These are phyloP conservation scores for Budorcas taxicolor DNA, from an alignment of 2,113 vertebrate species.

Conservation along the genomic window DNA sequence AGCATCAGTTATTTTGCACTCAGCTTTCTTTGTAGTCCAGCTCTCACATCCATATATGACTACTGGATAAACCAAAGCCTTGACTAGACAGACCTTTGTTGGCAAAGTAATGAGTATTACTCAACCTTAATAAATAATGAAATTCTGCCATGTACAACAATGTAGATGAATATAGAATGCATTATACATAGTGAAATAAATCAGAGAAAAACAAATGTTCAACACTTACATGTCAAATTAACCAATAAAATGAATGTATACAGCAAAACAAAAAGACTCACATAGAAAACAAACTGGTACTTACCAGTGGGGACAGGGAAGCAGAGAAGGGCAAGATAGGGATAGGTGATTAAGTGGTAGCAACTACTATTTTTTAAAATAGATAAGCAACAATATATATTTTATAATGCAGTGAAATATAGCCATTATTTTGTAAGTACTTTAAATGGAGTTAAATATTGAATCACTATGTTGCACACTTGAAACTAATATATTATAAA, in stretches of 20 bases:
- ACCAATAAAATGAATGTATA: not conserved
- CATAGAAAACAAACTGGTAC: not conserved
- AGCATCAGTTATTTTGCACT: rapidly evolving
- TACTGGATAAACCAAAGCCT: not conserved
- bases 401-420: not conserved
- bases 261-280: not conserved
- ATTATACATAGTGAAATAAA: not conserved
- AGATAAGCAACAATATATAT: not conserved
- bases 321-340: not conserved
- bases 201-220: not conserved
- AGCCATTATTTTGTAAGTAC: not conserved
- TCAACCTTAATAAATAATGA: not conserved
- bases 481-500: not conserved
- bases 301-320: not conserved
- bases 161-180: not conserved
- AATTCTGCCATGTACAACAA: not conserved
- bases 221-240: not conserved
- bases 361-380: not conserved
- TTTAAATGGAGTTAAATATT: not conserved
- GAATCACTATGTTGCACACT: not conserved
- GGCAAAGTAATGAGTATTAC: not conserved
- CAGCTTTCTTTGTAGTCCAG: not conserved
- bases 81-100: not conserved
- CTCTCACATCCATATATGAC: not conserved
- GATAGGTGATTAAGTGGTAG: not conserved